Evolutionary conservation across 2,113 vertebrate species (phyloP).

Genomic region (Colistium nudipinnis): DNA sequence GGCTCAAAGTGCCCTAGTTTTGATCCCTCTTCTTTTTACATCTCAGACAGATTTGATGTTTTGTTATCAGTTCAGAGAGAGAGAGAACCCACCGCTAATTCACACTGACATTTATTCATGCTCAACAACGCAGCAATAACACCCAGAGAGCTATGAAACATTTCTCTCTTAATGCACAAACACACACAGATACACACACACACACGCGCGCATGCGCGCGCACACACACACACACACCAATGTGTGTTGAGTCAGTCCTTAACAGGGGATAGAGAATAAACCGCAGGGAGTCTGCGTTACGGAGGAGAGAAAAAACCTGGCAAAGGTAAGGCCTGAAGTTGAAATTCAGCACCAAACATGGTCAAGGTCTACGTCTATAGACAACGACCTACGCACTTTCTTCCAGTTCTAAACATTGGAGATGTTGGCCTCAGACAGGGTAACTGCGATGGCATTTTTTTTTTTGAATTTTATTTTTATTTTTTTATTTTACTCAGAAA

Average conservation of each 20-base stretch:
- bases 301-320: background rate
- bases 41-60: slow-evolving; percentile 29
- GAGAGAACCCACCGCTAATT: slow-evolving; percentile 1
- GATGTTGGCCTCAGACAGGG: background rate
- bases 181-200: too few species aligned
- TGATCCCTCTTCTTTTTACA: slow-evolving; percentile 19
- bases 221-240: background rate
- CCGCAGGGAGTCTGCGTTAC: slow-evolving; percentile 3
- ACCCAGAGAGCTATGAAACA: slow-evolving; percentile 16
- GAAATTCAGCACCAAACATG: too few species aligned
- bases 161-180: slow-evolving; percentile 5
- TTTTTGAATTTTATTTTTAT: too few species aligned
- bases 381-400: too few species aligned
- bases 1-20: slow-evolving; percentile 47
- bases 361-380: too few species aligned
- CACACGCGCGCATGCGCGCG: too few species aligned
- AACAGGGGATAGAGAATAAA: background rate
- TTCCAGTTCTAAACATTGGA: too few species aligned
- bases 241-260: slow-evolving; percentile 1
- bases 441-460: background rate
- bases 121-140: slow-evolving; percentile 34
- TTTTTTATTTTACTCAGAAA: too few species aligned
- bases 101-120: slow-evolving; percentile 17
- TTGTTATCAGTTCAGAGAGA: slow-evolving; percentile 21
- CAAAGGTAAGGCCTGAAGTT: background rate